phyloP scores from a whole-genome alignment of 2,113 vertebrate genomes.

The Mus musculus region DNA sequence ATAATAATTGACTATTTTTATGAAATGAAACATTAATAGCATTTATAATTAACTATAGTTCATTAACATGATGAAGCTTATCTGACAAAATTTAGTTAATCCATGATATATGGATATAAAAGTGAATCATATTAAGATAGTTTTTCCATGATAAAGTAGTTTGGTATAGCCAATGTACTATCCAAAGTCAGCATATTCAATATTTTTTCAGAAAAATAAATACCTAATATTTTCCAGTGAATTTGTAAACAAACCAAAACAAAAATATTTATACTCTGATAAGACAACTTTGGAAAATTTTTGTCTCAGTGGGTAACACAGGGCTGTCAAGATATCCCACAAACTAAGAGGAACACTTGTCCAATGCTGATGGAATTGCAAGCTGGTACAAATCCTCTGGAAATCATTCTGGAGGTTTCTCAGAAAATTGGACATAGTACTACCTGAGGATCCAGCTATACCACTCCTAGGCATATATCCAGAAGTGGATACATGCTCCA shows the following conservation, averaged over 20 bases:
- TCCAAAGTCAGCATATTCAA: neutral
- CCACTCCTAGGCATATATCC: no score
- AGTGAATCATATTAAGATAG: neutral
- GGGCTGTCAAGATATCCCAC: rapidly evolving
- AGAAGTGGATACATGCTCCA: no score
- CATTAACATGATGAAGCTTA: constrained; percentile 71
- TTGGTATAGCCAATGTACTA: neutral
- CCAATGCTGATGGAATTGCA: no score
- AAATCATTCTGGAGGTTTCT: no score
- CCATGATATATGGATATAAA: constrained; percentile 32
- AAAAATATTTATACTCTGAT: neutral
- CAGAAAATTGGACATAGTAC: no score
- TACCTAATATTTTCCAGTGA: neutral
- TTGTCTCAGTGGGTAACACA: neutral
- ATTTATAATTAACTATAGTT: constrained; percentile 73
- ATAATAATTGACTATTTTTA: constrained; percentile 74
- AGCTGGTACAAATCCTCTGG: no score
- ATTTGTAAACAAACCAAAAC: neutral
- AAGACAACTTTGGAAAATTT: neutral
- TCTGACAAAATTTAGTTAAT: constrained; percentile 69
- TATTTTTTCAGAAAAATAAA: neutral
- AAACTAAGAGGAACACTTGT: neutral
- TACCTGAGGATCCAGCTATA: no score
- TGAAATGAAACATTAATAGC: constrained; percentile 70
- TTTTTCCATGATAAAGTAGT: neutral